Conservation (phyloP, 1,140 invertebrate genomes). For the Chrysomallon squamiferum region DNA sequence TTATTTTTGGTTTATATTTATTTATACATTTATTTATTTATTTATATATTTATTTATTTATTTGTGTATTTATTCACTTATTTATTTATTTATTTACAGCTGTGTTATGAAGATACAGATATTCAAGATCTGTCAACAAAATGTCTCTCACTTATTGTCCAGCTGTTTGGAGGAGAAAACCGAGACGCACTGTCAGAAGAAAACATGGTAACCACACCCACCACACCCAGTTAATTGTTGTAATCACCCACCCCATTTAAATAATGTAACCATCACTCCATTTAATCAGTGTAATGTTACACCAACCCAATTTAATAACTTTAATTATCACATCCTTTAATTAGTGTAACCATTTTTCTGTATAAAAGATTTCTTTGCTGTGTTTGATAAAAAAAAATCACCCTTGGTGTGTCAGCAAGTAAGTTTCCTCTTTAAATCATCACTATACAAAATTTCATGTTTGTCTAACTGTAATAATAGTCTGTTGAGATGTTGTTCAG, state of each 20-base stretch:
- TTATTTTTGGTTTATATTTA: no score
- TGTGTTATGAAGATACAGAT: constrained; percentile 59
- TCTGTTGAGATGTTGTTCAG: no score
- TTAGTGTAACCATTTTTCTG: not conserved
- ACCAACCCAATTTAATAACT: not conserved
- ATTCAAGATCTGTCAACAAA: constrained; percentile 58
- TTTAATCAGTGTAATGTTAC: not conserved
- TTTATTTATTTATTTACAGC: constrained; percentile 36
- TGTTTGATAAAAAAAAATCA: no score
- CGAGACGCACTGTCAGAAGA: constrained; percentile 52
- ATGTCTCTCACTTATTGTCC: constrained; percentile 58
- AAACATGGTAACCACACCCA: constrained; percentile 60
- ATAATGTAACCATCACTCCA: not conserved
- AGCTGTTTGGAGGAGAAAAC: constrained; percentile 62
- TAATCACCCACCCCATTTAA: not conserved
- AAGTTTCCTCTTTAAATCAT: no score
- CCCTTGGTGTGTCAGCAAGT: no score
- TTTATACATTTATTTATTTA: no score
- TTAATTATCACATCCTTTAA: not conserved
- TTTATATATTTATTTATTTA: not conserved
- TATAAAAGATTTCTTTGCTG: no score
- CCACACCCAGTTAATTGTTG: not conserved
- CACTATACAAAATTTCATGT: no score
- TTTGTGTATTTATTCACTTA: constrained; percentile 2
- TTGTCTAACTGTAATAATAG: no score